phyloP scores from a whole-genome alignment of 2,888 invertebrate species.

The Drosophila nigricruria region DNA sequence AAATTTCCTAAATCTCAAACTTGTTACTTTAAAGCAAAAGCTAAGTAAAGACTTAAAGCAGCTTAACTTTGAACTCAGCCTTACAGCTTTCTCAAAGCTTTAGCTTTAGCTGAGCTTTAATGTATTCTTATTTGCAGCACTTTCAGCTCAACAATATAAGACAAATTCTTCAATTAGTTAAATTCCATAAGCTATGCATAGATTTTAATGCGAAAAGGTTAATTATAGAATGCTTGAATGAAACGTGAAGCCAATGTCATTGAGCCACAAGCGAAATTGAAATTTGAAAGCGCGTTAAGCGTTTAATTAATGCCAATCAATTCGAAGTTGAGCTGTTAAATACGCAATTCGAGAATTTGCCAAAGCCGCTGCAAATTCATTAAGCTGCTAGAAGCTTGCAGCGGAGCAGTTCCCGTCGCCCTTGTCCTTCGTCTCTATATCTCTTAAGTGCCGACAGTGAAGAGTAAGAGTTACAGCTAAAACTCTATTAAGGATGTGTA shows the following conservation, averaged over 20 bases:
- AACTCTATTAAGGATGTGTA: conserved; percentile 41
- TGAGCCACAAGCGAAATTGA: conserved; percentile 7
- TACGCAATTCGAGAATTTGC: conserved; percentile 1
- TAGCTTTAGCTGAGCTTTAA: background rate
- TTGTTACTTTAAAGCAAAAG: too few species aligned
- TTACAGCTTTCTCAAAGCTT: background rate
- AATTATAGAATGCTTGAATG: background rate
- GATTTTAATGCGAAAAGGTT: background rate
- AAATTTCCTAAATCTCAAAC: too few species aligned
- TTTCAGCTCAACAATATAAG: background rate
- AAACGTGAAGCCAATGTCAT: background rate
- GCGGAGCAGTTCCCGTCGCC: background rate
- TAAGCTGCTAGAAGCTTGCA: conserved; percentile 10
- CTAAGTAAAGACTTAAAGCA: too few species aligned
- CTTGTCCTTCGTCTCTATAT: background rate
- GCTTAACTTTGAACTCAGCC: too few species aligned
- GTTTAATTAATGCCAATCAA: conserved; percentile 28
- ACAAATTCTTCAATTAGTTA: background rate
- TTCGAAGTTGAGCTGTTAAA: conserved; percentile 5
- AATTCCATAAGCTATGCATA: background rate
- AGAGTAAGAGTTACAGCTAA: conserved; percentile 27
- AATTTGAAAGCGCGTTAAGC: conserved; percentile 12
- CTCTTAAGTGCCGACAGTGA: conserved; percentile 39
- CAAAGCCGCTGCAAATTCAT: conserved; percentile 18
- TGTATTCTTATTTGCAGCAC: too few species aligned